Evolutionary conservation across 2,888 invertebrate genomes (phyloP), one percentile per base, ranked within the genome.

Genomic region (Dicyrtoma fusca): DNA sequence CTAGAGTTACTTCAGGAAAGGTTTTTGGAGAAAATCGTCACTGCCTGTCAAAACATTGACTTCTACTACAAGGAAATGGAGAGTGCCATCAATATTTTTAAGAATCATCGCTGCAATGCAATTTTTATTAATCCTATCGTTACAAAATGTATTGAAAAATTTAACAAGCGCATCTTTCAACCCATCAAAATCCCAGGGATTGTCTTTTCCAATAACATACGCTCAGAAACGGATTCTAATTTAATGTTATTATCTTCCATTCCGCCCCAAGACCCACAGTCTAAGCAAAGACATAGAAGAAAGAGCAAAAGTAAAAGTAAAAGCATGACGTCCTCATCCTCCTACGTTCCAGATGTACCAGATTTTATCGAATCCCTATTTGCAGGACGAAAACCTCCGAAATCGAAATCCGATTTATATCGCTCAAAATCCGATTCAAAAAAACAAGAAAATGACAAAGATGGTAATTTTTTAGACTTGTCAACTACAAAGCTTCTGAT

Each of bases 301-400:
- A 53, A 17, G 17, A 53, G 21, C 14, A 17, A 13, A 2, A 25
- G 25, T 10, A 47, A 47, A 26, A 65, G 26, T 13, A 59, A 59
- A 59, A 17, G 23, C 34, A 34, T 3, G 34, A 8, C 53, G 1
- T 17, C n/a, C 11, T 49, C 62, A 11, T 23, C 53, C 11, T 11
- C 10, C 1, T 14, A 53, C 11, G 42, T 51, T 26, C 63, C 53
- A n/a, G 49, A 53, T 26, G 51, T 70, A n/a, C 70, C 70, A 14
- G 70, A 70, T 26, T 70, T 70, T 26, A 42, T 23, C 6, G 70
- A 70, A 21, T n/a, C 70, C 11, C 21, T 70, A 14, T 70, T 70
- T 42, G n/a, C 62, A 4, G 49, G 44, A 2, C 17, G 51, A 34
- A 70, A 51, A 19, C 42, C 62, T 5, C 53, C 53, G 8, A 57